These are phyloP conservation scores for Dipodomys spectabilis DNA, from an alignment of 2,113 vertebrate genomes.

Conservation along the genomic window DNA sequence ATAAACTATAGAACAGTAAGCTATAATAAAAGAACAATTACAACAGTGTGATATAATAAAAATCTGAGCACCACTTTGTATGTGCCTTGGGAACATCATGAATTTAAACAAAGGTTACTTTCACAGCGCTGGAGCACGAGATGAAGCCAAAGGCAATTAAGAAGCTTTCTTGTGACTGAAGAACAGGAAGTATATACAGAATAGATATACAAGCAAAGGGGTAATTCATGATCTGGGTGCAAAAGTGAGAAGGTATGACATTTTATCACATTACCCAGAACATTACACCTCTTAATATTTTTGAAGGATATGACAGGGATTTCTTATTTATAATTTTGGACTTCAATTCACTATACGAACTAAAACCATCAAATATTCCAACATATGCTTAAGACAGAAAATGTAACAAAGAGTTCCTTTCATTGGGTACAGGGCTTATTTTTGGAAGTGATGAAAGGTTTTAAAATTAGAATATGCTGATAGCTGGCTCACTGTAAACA, in stretches of 20 bases:
- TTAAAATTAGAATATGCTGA: neutral
- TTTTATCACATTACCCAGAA: too few relatives aligned
- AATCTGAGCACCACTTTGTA: too few relatives aligned
- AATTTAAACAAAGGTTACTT: too few relatives aligned
- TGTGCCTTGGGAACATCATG: too few relatives aligned
- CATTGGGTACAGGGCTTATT: neutral
- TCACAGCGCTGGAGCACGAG: too few relatives aligned
- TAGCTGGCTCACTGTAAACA: neutral
- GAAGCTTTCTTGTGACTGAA: too few relatives aligned
- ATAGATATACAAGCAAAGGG: neutral
- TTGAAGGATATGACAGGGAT: too few relatives aligned
- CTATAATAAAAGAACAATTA: neutral
- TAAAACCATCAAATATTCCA: neutral
- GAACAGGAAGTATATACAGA: too few relatives aligned
- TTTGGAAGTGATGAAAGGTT: neutral
- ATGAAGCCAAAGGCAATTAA: too few relatives aligned
- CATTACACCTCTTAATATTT: too few relatives aligned
- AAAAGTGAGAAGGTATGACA: neutral
- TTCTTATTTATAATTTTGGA: neutral
- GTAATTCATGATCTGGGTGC: neutral
- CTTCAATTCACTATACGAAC: neutral
- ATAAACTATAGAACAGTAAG: neutral
- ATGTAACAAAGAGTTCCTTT: neutral
- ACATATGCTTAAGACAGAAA: neutral
- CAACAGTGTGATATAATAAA: too few relatives aligned